phyloP scores from a whole-genome alignment of 2,113 vertebrate species.

The Cyprinus carpio region DNA sequence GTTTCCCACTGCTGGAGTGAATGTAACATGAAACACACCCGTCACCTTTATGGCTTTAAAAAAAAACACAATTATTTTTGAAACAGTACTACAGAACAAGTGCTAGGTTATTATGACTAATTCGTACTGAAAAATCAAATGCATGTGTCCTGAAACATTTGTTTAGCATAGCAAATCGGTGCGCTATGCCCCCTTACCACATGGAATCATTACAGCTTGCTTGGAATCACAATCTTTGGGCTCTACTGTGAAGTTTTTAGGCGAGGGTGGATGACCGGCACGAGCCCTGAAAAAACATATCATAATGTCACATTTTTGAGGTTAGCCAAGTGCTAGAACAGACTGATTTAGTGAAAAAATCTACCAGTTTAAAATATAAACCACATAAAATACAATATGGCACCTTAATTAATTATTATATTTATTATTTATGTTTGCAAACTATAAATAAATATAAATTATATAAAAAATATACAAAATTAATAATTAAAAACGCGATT shows the following conservation, averaged over 20 bases:
- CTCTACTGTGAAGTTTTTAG: slow-evolving; percentile 72
- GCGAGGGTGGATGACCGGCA: slow-evolving; percentile 88
- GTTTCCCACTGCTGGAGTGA: slow-evolving; percentile 87
- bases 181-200: slow-evolving; percentile 73
- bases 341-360: no score
- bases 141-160: background rate
- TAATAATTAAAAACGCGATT: background rate
- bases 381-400: background rate
- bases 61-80: background rate
- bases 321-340: no score
- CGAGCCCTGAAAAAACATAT: slow-evolving; percentile 78
- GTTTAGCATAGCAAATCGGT: background rate
- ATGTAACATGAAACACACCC: slow-evolving; percentile 88
- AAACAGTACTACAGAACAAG: background rate
- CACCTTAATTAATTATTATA: background rate
- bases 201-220: slow-evolving; percentile 78
- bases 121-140: background rate
- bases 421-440: background rate
- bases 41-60: slow-evolving; percentile 82
- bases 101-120: background rate
- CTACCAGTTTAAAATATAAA: background rate
- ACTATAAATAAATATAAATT: no score
- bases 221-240: slow-evolving; percentile 83
- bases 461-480: background rate
- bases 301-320: no score